Conservation (phyloP, 2,888 invertebrate species). For the Lamellibrachia columna region DNA sequence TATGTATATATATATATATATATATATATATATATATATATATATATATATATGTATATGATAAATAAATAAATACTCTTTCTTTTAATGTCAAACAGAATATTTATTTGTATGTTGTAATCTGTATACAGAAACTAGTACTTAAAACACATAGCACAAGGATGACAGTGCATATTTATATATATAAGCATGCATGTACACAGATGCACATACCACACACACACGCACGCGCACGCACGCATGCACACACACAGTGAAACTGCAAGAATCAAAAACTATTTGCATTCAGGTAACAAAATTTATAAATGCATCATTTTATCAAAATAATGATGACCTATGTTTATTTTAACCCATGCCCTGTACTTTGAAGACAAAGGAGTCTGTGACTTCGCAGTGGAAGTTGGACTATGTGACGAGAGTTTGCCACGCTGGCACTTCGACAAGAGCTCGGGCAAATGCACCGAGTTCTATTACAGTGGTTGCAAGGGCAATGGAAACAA, state of each 20-base stretch:
- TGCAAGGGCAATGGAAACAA: constrained; percentile 92
- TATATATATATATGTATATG: too few species aligned
- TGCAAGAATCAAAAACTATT: constrained; percentile 13
- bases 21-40: not conserved
- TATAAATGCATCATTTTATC: not conserved
- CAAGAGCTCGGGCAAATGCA: constrained; percentile 74
- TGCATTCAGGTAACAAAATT: not conserved
- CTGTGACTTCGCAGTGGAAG: constrained; percentile 18
- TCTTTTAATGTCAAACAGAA: not conserved
- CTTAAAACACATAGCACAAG: not conserved
- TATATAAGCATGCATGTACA: not conserved
- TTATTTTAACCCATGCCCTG: not conserved
- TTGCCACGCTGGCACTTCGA: constrained; percentile 83
- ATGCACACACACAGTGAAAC: not conserved
- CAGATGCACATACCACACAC: not conserved
- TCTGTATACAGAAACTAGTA: not conserved
- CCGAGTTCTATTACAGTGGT: constrained; percentile 84
- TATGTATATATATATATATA: not conserved
- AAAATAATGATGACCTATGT: not conserved
- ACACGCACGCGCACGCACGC: not conserved
- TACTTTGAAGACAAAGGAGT: not conserved
- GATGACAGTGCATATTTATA: not conserved
- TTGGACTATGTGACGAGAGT: constrained; percentile 73
- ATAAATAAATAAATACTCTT: not conserved
- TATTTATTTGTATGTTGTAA: not conserved